Conservation (phyloP, 2,113 vertebrate genomes). For the Stomatorhinus ivindoensis region DNA sequence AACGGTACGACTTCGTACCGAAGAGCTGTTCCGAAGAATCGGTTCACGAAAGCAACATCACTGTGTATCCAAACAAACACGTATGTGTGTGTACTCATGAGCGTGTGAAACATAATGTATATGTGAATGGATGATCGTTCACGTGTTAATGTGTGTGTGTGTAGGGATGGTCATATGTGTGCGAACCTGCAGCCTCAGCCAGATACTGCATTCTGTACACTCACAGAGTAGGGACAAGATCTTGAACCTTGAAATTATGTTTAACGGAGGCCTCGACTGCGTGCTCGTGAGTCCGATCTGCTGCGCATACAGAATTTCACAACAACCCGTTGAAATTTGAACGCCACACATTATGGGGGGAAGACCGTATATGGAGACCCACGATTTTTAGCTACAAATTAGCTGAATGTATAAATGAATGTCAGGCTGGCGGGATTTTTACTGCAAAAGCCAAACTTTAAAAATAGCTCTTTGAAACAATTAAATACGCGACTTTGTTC, state of each 20-base stretch:
- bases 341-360: neutral
- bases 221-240: slow-evolving; percentile 37
- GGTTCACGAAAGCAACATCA: neutral
- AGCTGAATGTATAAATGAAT: neutral
- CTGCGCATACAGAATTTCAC: neutral
- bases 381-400: neutral
- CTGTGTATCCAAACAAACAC: too few species aligned
- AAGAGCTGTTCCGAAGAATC: neutral
- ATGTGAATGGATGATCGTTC: neutral
- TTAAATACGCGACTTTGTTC: neutral
- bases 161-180: neutral
- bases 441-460: neutral
- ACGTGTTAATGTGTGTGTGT: neutral
- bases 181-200: slow-evolving; percentile 23
- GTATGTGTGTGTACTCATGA: neutral
- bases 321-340: neutral
- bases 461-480: neutral
- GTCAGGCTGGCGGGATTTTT: neutral
- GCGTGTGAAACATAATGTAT: neutral
- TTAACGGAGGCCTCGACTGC: slow-evolving; percentile 28
- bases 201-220: slow-evolving; percentile 27
- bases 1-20: neutral
- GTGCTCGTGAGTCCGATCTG: slow-evolving; percentile 25
- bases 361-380: neutral
- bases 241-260: slow-evolving; percentile 25